Evolutionary conservation across 2,888 invertebrate species (phyloP).

Genomic region (Drosophila antonietae): DNA sequence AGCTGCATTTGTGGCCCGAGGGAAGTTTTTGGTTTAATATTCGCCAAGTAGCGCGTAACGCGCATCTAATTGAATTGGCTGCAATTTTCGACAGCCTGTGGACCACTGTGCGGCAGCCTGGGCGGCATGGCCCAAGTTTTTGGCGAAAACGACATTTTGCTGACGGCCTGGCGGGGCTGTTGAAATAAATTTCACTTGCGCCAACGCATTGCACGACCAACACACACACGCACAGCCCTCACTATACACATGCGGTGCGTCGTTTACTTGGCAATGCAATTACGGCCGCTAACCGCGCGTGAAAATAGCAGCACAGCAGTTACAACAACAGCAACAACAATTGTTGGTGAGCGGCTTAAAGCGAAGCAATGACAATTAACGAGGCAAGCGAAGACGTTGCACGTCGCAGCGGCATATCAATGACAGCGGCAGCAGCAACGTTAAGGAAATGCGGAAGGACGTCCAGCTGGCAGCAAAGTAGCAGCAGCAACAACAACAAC

Average conservation of each 20-base stretch:
- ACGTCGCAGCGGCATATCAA: conserved; percentile 63
- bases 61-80: conserved; percentile 26
- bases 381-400: conserved; percentile 23
- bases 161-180: conserved; percentile 71
- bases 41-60: background rate
- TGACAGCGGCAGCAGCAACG: conserved; percentile 47
- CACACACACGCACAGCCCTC: conserved; percentile 3
- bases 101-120: conserved; percentile 42
- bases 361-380: conserved; percentile 73
- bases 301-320: conserved; percentile 61
- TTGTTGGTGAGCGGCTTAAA: conserved; percentile 68
- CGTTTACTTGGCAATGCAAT: conserved; percentile 79
- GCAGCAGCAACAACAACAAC: background rate
- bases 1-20: background rate
- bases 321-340: conserved; percentile 12
- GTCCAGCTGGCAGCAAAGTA: conserved; percentile 23
- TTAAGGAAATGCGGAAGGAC: conserved; percentile 33
- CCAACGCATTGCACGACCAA: conserved; percentile 49
- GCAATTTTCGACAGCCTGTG: conserved; percentile 28
- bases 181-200: conserved; percentile 78
- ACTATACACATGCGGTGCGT: conserved; percentile 57
- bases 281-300: conserved; percentile 78
- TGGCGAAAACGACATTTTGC: conserved; percentile 63
- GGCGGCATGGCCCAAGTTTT: conserved; percentile 49
- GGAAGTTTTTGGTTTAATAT: conserved; percentile 9